These are phyloP conservation scores for Sphinx pinastri DNA, from an alignment of 2,888 invertebrate species.

Conservation along the genomic window DNA sequence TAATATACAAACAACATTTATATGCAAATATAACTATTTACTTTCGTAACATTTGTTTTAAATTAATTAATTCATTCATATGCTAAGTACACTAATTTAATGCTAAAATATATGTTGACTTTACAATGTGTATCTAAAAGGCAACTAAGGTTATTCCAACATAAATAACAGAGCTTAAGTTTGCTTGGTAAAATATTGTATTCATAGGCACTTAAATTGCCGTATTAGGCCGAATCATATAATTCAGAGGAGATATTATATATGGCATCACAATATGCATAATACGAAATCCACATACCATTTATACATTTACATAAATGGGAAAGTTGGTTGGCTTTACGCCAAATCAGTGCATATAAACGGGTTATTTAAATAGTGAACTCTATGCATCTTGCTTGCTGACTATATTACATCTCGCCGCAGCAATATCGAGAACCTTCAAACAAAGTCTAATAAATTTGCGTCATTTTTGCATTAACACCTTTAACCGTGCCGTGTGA, in stretches of 20 bases:
- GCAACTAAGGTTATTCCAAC: background rate
- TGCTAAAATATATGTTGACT: background rate
- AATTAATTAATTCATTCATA: background rate
- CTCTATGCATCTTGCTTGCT: constrained; percentile 37
- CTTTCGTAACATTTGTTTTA: background rate
- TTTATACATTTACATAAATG: constrained; percentile 27
- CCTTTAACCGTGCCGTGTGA: background rate
- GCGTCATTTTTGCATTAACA: constrained; percentile 2
- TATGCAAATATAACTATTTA: too few species aligned
- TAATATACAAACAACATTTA: too few species aligned
- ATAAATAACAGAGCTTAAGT: background rate
- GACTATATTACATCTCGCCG: background rate
- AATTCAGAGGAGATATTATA: background rate
- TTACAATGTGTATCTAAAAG: background rate
- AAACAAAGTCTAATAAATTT: constrained; percentile 8
- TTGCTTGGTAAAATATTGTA: background rate
- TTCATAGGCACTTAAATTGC: background rate
- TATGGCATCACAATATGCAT: constrained; percentile 10
- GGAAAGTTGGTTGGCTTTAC: constrained; percentile 40
- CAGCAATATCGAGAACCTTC: constrained; percentile 11
- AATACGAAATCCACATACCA: constrained; percentile 27
- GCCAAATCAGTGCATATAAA: constrained; percentile 46
- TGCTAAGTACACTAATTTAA: background rate
- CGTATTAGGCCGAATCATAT: background rate
- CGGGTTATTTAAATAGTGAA: constrained; percentile 46